Percentiles rank a stretch among this genome's conserved stretches.
These are phyloP conservation scores for Acropora yongei DNA, from an alignment of 64 coral and sea anemone species.

Conservation along the genomic window DNA sequence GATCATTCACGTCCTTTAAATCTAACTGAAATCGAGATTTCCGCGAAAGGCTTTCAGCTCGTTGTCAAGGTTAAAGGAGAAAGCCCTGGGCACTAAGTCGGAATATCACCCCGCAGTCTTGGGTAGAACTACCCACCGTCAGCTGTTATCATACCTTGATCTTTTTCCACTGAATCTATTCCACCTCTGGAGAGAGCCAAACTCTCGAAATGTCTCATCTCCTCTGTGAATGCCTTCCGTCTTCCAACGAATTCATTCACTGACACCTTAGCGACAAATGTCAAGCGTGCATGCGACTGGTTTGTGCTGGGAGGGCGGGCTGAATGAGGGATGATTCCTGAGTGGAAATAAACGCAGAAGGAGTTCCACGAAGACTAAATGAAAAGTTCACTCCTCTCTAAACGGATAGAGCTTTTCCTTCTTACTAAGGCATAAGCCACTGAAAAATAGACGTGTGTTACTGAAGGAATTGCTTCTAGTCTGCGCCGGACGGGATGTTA, in stretches of 20 bases:
- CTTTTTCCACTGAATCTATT: constrained; percentile 13
- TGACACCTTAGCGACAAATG: constrained; percentile 95
- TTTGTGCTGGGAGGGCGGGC: constrained; percentile 94
- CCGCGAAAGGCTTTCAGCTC: no score
- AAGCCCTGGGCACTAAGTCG: not conserved
- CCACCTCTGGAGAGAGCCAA: constrained; percentile 16
- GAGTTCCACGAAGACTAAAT: no score
- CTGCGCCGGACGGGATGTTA: no score
- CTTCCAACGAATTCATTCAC: constrained; percentile 80
- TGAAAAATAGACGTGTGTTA: no score
- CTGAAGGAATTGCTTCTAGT: no score
- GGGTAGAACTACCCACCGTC: not conserved
- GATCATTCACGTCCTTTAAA: no score
- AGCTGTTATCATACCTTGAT: not conserved
- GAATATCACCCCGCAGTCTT: no score
- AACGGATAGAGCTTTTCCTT: no score
- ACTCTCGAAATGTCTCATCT: constrained; percentile 64
- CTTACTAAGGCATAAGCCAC: no score
- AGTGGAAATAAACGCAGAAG: not conserved
- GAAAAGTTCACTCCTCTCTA: no score
- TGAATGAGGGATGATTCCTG: constrained; percentile 97
- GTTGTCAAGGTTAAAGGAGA: not conserved
- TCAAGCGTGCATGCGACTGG: constrained; percentile 79
- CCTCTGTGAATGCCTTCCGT: constrained; percentile 78
- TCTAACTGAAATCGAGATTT: no score